These are phyloP conservation scores for Sorex maritimensis DNA, from an alignment of 2,797 vertebrate species.

Conservation along the genomic window DNA sequence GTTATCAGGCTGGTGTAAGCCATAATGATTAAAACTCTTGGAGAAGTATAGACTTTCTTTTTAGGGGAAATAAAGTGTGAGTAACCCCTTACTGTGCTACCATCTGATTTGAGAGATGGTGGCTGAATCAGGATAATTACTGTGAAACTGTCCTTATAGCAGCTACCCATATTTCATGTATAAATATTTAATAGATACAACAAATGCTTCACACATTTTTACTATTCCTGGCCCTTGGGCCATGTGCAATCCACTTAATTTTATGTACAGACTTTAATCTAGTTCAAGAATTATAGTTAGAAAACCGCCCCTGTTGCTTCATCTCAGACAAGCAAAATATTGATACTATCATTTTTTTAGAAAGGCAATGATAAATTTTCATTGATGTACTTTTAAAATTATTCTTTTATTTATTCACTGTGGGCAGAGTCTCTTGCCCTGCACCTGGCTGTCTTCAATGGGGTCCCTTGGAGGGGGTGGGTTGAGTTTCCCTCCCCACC, in stretches of 20 bases:
- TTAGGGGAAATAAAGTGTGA: background rate
- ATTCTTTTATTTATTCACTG: too few species aligned
- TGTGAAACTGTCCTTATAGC: background rate
- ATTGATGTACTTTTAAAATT: background rate
- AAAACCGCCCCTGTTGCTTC: background rate
- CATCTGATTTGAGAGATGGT: background rate
- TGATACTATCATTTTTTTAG: background rate
- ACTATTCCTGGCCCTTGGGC: background rate
- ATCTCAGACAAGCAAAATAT: background rate
- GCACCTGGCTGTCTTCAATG: too few species aligned
- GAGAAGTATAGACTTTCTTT: slow-evolving; percentile 3
- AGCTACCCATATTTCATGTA: background rate
- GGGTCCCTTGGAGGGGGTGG: too few species aligned
- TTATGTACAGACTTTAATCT: background rate
- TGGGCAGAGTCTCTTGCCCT: too few species aligned
- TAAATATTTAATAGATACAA: slow-evolving; percentile 20
- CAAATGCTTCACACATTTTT: background rate
- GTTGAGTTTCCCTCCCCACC: too few species aligned
- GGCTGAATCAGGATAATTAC: background rate
- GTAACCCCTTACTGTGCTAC: background rate
- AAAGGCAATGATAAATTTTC: background rate
- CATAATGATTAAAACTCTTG: background rate
- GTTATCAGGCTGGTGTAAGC: background rate
- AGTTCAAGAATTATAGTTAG: background rate
- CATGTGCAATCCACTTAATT: background rate